These are phyloP conservation scores for Smutsia temminckii DNA, from an alignment of 2,797 vertebrate species.

Conservation along the genomic window DNA sequence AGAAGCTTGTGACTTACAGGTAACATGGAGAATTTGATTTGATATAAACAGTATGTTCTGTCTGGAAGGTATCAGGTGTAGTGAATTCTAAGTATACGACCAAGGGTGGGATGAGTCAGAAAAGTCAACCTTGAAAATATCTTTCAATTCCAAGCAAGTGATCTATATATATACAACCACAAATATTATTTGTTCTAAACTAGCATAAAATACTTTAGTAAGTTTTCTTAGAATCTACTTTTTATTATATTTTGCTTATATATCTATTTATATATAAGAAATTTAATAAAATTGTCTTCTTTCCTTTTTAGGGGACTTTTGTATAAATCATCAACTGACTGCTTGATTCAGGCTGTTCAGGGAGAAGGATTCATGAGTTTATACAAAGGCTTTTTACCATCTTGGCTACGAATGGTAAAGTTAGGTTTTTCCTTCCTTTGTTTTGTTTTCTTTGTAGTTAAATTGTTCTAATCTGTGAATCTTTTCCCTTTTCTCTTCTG, in stretches of 20 bases:
- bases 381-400: conserved; percentile 92
- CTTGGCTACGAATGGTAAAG: conserved; percentile 91
- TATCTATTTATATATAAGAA: background rate
- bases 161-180: background rate
- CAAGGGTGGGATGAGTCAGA: background rate
- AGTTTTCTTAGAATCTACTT: background rate
- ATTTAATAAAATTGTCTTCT: conserved; percentile 48
- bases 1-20: conserved; percentile 11
- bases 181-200: conserved; percentile 16
- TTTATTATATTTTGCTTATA: background rate
- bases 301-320: conserved; percentile 86
- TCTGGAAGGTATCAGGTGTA: conserved; percentile 36
- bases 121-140: background rate
- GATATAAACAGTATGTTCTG: background rate
- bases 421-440: conserved; percentile 25
- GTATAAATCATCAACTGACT: conserved; percentile 90
- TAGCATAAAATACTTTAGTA: conserved; percentile 14
- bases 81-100: conserved; percentile 10
- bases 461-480: background rate
- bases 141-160: background rate
- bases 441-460: conserved; percentile 40
- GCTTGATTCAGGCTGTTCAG: conserved; percentile 87
- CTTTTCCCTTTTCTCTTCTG: background rate
- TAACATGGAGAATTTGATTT: conserved; percentile 38
- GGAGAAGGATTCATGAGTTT: conserved; percentile 90